Base-by-base conservation (phyloP, 2,113 vertebrate genomes). In the Amphiprion percula region DNA sequence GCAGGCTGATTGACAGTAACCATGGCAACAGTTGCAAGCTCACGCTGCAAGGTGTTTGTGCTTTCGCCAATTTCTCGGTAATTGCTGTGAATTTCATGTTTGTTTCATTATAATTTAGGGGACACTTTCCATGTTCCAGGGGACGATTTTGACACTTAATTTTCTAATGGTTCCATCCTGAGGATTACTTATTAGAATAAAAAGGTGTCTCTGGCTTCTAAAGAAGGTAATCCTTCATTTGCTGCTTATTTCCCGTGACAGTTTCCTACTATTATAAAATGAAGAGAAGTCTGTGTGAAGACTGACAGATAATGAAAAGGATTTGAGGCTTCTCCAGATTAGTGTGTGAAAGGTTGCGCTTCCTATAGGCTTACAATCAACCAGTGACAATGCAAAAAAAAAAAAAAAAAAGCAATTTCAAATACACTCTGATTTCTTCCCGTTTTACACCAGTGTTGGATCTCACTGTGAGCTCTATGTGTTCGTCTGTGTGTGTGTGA, bases 361-460 rank as follows among this genome's bases (percentile, higher is more conserved):
- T 19, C 47, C 37, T 1, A 16, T 4, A 30, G 37, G n/a, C 21
- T 5, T 75, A 21, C n/a, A 58, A 5, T 50, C 49, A 47, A 49
- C 60, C 26, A 26, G 3, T 53, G 12, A 11, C 2, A 26, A 46
- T 14, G 17, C 15, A 8, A 39, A 49, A 26, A 26, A 39, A 21
- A 21, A 21, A 21, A 21, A 21, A 23, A 41, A 41, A 4, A 8
- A 44, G 7, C 5, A 2, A 17, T 74, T 50, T 74, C 12, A 44
- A 59, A 21, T 55, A 28, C 56, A 49, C 5, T 37, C 41, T 44
- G 65, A 79, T 70, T 21, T 17, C 62, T 50, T 53, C 23, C 23
- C 82, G 62, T 33, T 60, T 76, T 46, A 50, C 24, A 16, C 2
- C 26, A 46, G 56, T 72, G 61, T 77, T 61, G 59, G 59, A 65